These are phyloP conservation scores for Eleutherodactylus coqui DNA, from an alignment of 2,797 vertebrate genomes.

Conservation along the genomic window DNA sequence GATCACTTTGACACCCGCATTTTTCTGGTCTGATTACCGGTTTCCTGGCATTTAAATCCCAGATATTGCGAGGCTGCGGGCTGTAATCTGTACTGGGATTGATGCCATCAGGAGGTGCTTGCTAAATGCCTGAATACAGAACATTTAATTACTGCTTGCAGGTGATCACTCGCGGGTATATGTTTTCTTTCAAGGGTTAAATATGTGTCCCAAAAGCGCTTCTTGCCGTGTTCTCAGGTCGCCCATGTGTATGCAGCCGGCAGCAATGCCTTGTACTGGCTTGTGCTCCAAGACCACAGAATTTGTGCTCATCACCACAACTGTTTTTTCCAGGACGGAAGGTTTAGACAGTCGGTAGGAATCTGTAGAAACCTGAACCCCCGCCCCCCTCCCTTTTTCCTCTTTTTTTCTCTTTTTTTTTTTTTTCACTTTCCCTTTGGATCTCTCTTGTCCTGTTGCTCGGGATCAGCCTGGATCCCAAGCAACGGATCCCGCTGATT, in stretches of 20 bases:
- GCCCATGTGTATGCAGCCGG: constrained; percentile 34
- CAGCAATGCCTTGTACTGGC: constrained; percentile 50
- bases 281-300: constrained; percentile 46
- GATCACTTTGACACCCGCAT: too few species aligned
- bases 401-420: too few species aligned
- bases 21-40: too few species aligned
- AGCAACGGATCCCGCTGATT: too few species aligned
- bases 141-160: background rate
- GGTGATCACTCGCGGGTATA: too few species aligned
- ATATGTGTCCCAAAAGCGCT: background rate
- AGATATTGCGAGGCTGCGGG: too few species aligned
- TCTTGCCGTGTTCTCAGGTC: constrained; percentile 23
- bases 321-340: constrained; percentile 52
- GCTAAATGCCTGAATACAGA: background rate
- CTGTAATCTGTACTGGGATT: too few species aligned
- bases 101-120: background rate
- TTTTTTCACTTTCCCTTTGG: too few species aligned
- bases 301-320: constrained; percentile 45
- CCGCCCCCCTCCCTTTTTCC: too few species aligned
- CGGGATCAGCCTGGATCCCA: too few species aligned
- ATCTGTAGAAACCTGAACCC: constrained; percentile 40
- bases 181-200: background rate
- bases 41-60: too few species aligned
- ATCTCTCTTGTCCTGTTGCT: too few species aligned
- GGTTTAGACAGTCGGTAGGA: constrained; percentile 32